A percentile compares a stretch with the other conserved stretches of the same genome.
These are phyloP conservation scores for Hestina assimilis DNA, from an alignment of 1,140 invertebrate genomes.

Conservation along the genomic window DNA sequence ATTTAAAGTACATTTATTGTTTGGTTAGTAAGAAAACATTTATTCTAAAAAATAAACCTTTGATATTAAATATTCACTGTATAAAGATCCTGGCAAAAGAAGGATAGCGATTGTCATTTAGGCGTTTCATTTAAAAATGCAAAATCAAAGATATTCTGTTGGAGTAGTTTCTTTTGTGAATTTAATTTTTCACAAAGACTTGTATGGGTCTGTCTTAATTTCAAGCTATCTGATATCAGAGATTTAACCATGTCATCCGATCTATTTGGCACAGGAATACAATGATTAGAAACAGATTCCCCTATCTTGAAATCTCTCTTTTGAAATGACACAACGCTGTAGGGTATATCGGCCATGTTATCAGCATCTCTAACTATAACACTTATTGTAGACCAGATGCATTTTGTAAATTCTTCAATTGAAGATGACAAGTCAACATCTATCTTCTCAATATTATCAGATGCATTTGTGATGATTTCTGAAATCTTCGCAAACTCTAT, in stretches of 20 bases:
- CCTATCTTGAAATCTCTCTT: slow-evolving; percentile 68
- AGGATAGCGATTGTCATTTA: not conserved
- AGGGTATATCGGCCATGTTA: slow-evolving; percentile 54
- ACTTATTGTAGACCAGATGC: slow-evolving; percentile 63
- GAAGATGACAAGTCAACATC: slow-evolving; percentile 36
- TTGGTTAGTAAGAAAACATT: too few relatives aligned
- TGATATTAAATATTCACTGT: too few relatives aligned
- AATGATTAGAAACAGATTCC: slow-evolving; percentile 50
- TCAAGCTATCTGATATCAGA: slow-evolving; percentile 65
- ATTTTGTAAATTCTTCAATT: slow-evolving; percentile 51
- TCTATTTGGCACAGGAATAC: slow-evolving; percentile 39
- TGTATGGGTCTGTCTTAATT: slow-evolving; percentile 51
- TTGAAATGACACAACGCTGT: slow-evolving; percentile 66
- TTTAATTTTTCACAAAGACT: slow-evolving; percentile 55
- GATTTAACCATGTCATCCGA: slow-evolving; percentile 50
- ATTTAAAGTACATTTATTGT: too few relatives aligned
- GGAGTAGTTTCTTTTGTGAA: slow-evolving; percentile 46
- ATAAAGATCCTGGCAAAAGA: too few relatives aligned
- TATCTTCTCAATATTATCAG: slow-evolving; percentile 59
- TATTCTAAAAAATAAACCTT: too few relatives aligned
- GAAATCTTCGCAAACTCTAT: slow-evolving; percentile 64
- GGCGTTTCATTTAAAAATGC: slow-evolving; percentile 53
- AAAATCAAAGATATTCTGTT: slow-evolving; percentile 54
- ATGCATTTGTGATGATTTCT: slow-evolving; percentile 57
- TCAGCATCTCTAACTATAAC: slow-evolving; percentile 49